phyloP scores from a whole-genome alignment of 2,113 vertebrate species.

The Tor tambroides region DNA sequence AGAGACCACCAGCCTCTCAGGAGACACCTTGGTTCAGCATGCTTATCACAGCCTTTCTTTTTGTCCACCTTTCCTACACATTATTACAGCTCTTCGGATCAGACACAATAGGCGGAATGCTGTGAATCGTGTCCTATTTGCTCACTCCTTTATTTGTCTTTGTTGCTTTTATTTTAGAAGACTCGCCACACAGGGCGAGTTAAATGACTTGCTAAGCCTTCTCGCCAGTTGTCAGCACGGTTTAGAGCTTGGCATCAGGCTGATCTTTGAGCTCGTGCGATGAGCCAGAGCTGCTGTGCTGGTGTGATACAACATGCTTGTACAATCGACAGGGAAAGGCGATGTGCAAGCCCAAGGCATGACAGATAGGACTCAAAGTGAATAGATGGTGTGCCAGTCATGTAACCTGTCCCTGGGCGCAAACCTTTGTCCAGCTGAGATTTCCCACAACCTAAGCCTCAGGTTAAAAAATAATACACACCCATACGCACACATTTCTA shows the following conservation, averaged over 20 bases:
- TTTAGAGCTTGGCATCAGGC: conserved; percentile 4
- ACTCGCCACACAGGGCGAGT: conserved; percentile 15
- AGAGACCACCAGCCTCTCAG: not conserved
- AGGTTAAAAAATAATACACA: not conserved
- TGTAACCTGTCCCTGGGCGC: conserved; percentile 39
- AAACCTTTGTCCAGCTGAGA: conserved; percentile 25
- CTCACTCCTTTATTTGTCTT: conserved; percentile 30
- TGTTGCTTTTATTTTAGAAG: not conserved
- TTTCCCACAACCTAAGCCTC: conserved; percentile 24
- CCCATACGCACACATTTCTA: not conserved
- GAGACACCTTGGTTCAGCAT: conserved; percentile 5
- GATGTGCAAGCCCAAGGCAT: conserved; percentile 28
- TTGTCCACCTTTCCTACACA: not conserved
- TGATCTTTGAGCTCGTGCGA: not conserved
- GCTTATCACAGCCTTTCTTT: not conserved
- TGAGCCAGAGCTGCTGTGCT: conserved; percentile 13
- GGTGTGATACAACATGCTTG: conserved; percentile 3
- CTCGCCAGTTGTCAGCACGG: conserved; percentile 18
- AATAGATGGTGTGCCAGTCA: conserved; percentile 41
- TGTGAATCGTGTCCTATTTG: conserved; percentile 3
- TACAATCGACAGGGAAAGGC: conserved; percentile 13
- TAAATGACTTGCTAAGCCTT: conserved; percentile 37
- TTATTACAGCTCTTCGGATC: not conserved
- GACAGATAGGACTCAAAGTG: conserved; percentile 37
- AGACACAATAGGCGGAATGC: conserved; percentile 9